These are phyloP conservation scores for Marmota monax DNA, from an alignment of 2,113 vertebrate species.

Conservation along the genomic window DNA sequence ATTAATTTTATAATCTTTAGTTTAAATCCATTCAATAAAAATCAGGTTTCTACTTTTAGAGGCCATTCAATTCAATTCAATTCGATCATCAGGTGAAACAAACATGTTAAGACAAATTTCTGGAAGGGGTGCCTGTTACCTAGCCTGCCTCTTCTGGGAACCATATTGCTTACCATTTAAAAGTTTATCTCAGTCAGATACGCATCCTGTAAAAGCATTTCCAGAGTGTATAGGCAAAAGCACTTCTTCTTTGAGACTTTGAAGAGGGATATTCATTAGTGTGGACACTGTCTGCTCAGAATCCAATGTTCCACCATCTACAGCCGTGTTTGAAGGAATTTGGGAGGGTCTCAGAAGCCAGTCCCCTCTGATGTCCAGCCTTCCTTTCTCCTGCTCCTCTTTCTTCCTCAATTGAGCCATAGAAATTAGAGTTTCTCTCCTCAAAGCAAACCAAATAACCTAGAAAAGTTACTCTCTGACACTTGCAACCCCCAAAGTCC, in stretches of 20 bases:
- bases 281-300: neutral
- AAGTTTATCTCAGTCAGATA: neutral
- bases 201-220: neutral
- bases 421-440: neutral
- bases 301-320: neutral
- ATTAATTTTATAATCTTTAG: constrained; percentile 8
- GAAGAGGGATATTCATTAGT: neutral
- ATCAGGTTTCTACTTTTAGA: constrained; percentile 1
- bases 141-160: neutral
- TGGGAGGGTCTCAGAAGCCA: neutral
- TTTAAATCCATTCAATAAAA: neutral
- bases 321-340: neutral
- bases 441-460: neutral
- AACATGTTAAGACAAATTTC: constrained; percentile 16
- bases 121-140: neutral
- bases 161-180: neutral
- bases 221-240: neutral
- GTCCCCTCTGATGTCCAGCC: neutral
- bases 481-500: neutral
- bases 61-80: neutral
- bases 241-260: neutral
- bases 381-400: neutral
- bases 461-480: neutral
- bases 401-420: neutral
- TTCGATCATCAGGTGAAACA: neutral